phyloP scores from a whole-genome alignment of 2,113 vertebrate species.

The Paradoxurus hermaphroditus region DNA sequence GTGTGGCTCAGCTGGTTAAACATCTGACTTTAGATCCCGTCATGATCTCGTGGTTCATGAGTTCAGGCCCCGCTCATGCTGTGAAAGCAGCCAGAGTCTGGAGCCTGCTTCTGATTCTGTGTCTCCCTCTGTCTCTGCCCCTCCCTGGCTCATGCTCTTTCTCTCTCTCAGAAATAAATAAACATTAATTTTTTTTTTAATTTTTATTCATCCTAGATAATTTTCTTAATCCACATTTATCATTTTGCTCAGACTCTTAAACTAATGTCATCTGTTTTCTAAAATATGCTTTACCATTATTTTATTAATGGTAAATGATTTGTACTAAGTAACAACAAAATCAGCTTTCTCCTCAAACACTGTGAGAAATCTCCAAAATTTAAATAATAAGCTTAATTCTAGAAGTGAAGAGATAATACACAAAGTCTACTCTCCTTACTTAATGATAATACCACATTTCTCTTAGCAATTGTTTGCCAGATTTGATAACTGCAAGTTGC shows the following conservation, averaged over 20 bases:
- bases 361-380: neutral
- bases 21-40: too few relatives aligned
- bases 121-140: too few relatives aligned
- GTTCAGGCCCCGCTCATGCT: too few relatives aligned
- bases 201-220: neutral
- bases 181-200: too few relatives aligned
- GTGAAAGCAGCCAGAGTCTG: too few relatives aligned
- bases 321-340: neutral
- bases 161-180: too few relatives aligned
- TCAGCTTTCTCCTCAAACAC: neutral
- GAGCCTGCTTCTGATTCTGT: too few relatives aligned
- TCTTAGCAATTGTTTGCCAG: neutral
- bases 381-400: constrained; percentile 19
- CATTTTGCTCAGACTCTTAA: constrained; percentile 1
- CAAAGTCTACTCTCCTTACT: neutral
- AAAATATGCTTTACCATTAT: neutral
- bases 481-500: too few relatives aligned
- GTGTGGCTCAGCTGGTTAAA: too few relatives aligned
- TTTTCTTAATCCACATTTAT: neutral
- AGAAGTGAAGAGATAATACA: neutral
- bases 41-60: too few relatives aligned
- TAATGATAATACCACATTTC: neutral
- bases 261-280: neutral
- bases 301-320: constrained; percentile 58
- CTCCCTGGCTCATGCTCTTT: too few relatives aligned